Conservation (phyloP, 2,113 vertebrate genomes). For the Centropristis striata region DNA sequence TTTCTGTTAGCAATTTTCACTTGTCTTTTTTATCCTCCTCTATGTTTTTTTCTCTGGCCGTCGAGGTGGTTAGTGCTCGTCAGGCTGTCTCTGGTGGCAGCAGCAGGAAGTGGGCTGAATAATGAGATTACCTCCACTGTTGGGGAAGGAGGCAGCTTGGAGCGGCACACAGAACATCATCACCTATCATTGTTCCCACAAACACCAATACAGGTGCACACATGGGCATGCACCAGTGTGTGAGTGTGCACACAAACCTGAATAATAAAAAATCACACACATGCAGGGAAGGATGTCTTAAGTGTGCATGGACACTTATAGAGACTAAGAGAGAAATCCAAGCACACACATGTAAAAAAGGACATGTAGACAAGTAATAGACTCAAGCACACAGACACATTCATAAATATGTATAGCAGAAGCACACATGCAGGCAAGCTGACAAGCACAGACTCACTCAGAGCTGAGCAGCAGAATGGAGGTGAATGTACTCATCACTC, state of each 20-base stretch:
- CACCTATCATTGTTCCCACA: conserved; percentile 52
- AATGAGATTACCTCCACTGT: conserved; percentile 74
- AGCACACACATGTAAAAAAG: background rate
- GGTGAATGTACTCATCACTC: conserved; percentile 77
- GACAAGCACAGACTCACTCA: conserved; percentile 27
- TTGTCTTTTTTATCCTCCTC: background rate
- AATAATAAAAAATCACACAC: conserved; percentile 17
- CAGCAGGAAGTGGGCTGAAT: conserved; percentile 77
- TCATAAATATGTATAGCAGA: conserved; percentile 44
- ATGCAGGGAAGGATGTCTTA: background rate
- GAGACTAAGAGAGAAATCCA: too few species aligned
- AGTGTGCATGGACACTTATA: too few species aligned
- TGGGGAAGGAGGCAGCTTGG: conserved; percentile 35
- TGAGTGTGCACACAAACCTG: conserved; percentile 8
- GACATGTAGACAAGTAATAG: conserved; percentile 13
- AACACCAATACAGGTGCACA: conserved; percentile 10
- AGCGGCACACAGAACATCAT: conserved; percentile 56
- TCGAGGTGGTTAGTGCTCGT: conserved; percentile 66
- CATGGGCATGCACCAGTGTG: background rate
- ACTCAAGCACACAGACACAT: conserved; percentile 16
- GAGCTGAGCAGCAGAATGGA: conserved; percentile 48
- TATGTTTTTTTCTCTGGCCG: conserved; percentile 12
- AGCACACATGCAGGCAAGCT: conserved; percentile 4
- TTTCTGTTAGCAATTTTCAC: conserved; percentile 40
- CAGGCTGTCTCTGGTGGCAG: conserved; percentile 70